Evolutionary conservation across 1,140 invertebrate genomes (phyloP).

Genomic region (Hesperophylax magnus): DNA sequence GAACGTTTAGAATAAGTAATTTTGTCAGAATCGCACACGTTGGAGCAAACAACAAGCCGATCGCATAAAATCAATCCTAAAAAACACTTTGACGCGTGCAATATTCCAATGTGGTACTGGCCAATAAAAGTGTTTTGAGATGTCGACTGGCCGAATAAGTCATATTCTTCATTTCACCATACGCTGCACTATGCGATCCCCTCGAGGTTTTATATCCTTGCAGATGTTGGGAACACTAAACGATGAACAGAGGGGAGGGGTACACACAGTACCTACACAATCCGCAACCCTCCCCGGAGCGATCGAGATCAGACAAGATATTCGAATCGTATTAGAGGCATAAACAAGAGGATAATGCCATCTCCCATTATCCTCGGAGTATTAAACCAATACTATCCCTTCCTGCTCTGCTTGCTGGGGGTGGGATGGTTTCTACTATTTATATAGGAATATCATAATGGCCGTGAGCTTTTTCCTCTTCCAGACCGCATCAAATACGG

Average conservation of each 20-base stretch:
- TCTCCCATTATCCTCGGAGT: slow-evolving; percentile 45
- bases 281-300: neutral
- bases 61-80: slow-evolving; percentile 39
- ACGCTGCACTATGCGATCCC: slow-evolving; percentile 40
- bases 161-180: slow-evolving; percentile 43
- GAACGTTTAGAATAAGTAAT: slow-evolving; percentile 41
- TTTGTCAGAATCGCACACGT: slow-evolving; percentile 31
- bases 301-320: slow-evolving; percentile 49
- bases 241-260: slow-evolving; percentile 42
- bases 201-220: slow-evolving; percentile 38
- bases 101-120: slow-evolving; percentile 35
- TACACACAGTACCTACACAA: no score
- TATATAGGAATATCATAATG: slow-evolving; percentile 18
- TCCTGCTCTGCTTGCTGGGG: neutral
- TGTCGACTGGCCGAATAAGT: slow-evolving; percentile 31
- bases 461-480: slow-evolving; percentile 18
- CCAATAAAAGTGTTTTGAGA: slow-evolving; percentile 47
- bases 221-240: slow-evolving; percentile 47
- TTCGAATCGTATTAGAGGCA: slow-evolving; percentile 53
- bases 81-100: slow-evolving; percentile 40
- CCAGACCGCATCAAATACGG: slow-evolving; percentile 15
- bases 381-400: slow-evolving; percentile 25
- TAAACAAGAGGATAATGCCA: slow-evolving; percentile 51
- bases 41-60: slow-evolving; percentile 41
- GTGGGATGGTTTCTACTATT: neutral